phyloP scores from a whole-genome alignment of 2,113 vertebrate species.

The Sorex fumeus region DNA sequence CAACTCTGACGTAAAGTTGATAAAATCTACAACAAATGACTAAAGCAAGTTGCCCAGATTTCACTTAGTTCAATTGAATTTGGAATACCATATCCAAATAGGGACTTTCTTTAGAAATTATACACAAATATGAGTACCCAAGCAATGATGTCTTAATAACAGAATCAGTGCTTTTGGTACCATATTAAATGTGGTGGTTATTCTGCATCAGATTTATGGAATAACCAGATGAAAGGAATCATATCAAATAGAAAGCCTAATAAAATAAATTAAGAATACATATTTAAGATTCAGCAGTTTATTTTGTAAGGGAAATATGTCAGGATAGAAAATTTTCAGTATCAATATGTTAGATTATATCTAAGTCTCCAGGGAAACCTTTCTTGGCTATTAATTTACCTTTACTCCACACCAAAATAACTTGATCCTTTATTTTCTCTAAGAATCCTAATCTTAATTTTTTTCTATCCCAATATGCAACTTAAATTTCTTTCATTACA shows the following conservation, averaged over 20 bases:
- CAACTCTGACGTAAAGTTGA: constrained; percentile 26
- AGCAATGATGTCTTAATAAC: constrained; percentile 44
- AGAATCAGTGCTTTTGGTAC: neutral
- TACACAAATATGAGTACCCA: neutral
- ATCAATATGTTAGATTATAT: neutral
- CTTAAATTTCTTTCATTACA: neutral
- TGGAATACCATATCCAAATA: neutral
- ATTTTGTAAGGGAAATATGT: constrained; percentile 34
- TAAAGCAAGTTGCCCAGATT: constrained; percentile 7
- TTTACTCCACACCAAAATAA: constrained; percentile 47
- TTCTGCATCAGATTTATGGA: neutral
- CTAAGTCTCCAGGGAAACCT: neutral
- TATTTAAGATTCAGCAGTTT: neutral
- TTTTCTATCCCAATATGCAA: neutral
- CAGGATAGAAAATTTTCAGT: neutral
- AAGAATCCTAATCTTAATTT: constrained; percentile 1
- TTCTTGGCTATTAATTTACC: constrained; percentile 7
- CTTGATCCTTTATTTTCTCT: constrained; percentile 40
- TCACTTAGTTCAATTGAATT: neutral
- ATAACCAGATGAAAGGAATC: neutral
- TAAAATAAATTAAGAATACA: constrained; percentile 4
- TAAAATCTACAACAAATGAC: constrained; percentile 44
- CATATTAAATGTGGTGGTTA: neutral
- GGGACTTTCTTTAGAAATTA: constrained; percentile 20
- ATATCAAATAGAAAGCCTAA: constrained; percentile 4